Evolutionary conservation across 2,113 vertebrate species (phyloP).

Genomic region (Amphilophus citrinellus): DNA sequence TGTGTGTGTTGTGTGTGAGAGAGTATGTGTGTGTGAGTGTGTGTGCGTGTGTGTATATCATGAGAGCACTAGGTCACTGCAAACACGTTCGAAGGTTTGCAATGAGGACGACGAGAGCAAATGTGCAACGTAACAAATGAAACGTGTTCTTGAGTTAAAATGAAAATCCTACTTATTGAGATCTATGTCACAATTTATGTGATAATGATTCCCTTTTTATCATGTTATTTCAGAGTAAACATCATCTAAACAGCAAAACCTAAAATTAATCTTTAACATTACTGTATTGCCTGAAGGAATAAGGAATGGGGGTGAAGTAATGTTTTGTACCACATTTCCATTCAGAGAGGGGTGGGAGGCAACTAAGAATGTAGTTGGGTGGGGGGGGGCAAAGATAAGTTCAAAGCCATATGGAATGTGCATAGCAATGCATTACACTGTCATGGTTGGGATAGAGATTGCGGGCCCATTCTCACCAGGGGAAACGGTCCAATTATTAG

Average conservation of each 20-base stretch:
- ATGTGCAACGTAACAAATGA: neutral
- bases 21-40: constrained; percentile 2
- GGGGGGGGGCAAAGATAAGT: constrained; percentile 45
- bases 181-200: constrained; percentile 8
- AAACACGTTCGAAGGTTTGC: constrained; percentile 21
- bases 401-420: constrained; percentile 64
- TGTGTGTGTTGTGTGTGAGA: neutral
- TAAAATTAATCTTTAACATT: constrained; percentile 61
- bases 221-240: constrained; percentile 46
- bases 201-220: constrained; percentile 33
- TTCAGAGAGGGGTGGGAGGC: constrained; percentile 48
- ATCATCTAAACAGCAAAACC: constrained; percentile 39
- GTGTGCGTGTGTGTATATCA: constrained; percentile 3
- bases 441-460: constrained; percentile 59
- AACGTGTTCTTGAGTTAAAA: neutral
- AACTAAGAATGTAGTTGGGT: constrained; percentile 42
- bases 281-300: constrained; percentile 43
- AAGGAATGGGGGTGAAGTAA: constrained; percentile 29
- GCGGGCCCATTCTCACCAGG: constrained; percentile 60
- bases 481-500: constrained; percentile 70
- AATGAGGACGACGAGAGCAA: neutral
- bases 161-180: constrained; percentile 12
- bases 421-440: constrained; percentile 62
- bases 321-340: constrained; percentile 49
- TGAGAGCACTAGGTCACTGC: constrained; percentile 8